Evolutionary conservation across 2,888 invertebrate genomes (phyloP).

Genomic region (Rhorus exstirpatorius): DNA sequence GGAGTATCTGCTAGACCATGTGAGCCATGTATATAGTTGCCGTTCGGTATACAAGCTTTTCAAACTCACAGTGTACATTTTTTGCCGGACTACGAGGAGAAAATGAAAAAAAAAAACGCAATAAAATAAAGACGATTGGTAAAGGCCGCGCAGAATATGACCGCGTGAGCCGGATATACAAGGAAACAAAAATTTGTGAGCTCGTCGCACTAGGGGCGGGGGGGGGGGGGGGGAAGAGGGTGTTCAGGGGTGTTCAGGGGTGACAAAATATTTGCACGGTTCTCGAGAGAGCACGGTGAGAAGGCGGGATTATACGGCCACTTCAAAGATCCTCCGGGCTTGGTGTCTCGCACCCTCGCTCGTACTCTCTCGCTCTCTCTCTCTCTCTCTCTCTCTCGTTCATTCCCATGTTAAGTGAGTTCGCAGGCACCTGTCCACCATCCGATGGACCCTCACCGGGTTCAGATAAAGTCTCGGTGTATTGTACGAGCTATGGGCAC

Average conservation of each 20-base stretch:
- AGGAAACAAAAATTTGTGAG: slow-evolving; percentile 64
- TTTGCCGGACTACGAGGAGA: slow-evolving; percentile 3
- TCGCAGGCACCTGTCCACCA: slow-evolving; percentile 70
- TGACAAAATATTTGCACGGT: slow-evolving; percentile 73
- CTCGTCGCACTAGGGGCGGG: slow-evolving; percentile 46
- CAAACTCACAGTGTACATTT: slow-evolving; percentile 37
- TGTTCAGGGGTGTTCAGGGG: too few species aligned
- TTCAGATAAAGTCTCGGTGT: slow-evolving; percentile 71
- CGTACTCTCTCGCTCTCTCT: slow-evolving; percentile 19
- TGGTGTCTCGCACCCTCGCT: slow-evolving; percentile 44
- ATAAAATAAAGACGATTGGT: slow-evolving; percentile 40
- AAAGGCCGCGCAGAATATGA: slow-evolving; percentile 52
- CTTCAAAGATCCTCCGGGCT: slow-evolving; percentile 71
- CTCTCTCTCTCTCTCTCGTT: slow-evolving; percentile 40
- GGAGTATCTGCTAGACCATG: background rate
- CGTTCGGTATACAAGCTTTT: slow-evolving; percentile 38
- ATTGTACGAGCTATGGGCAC: slow-evolving; percentile 60
- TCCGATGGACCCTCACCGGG: slow-evolving; percentile 48
- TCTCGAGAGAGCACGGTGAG: slow-evolving; percentile 49
- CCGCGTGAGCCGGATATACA: slow-evolving; percentile 58
- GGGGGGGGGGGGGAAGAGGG: too few species aligned
- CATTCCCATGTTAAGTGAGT: slow-evolving; percentile 44
- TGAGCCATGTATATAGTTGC: slow-evolving; percentile 19
- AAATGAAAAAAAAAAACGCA: slow-evolving; percentile 21
- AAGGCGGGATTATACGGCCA: slow-evolving; percentile 70